These are phyloP conservation scores for Halcyon badia DNA, from an alignment of 2,797 vertebrate genomes.

Conservation along the genomic window DNA sequence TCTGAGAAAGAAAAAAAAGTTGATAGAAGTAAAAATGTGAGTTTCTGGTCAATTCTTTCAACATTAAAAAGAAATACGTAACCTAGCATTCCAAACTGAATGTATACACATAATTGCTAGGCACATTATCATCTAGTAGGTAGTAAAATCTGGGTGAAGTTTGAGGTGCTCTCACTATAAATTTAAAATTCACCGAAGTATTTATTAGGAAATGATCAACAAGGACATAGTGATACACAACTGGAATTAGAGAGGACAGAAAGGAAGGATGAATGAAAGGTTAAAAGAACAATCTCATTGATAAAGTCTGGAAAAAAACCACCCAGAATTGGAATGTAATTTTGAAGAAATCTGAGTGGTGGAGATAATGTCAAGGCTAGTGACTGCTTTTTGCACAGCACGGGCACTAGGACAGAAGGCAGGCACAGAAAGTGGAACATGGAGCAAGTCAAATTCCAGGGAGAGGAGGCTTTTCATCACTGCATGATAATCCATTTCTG, in stretches of 20 bases:
- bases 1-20: neutral
- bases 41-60: neutral
- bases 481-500: neutral
- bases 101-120: neutral
- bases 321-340: slow-evolving; percentile 28
- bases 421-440: neutral
- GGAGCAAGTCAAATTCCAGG: neutral
- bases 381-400: slow-evolving; percentile 44
- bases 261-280: slow-evolving; percentile 43
- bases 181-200: neutral
- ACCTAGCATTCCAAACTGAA: neutral
- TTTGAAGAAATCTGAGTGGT: slow-evolving; percentile 34
- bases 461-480: neutral
- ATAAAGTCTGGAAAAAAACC: slow-evolving; percentile 2
- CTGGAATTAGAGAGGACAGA: slow-evolving; percentile 40
- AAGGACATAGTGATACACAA: slow-evolving; percentile 14
- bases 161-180: neutral
- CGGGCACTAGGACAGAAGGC: neutral
- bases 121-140: neutral
- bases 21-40: neutral
- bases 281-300: slow-evolving; percentile 47
- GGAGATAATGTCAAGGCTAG: slow-evolving; percentile 53
- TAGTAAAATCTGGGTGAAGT: neutral
- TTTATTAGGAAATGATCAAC: slow-evolving; percentile 36
- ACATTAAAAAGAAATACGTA: neutral